These are phyloP conservation scores for Brachionus rotundiformis DNA, from an alignment of 1,140 invertebrate species.

Conservation along the genomic window DNA sequence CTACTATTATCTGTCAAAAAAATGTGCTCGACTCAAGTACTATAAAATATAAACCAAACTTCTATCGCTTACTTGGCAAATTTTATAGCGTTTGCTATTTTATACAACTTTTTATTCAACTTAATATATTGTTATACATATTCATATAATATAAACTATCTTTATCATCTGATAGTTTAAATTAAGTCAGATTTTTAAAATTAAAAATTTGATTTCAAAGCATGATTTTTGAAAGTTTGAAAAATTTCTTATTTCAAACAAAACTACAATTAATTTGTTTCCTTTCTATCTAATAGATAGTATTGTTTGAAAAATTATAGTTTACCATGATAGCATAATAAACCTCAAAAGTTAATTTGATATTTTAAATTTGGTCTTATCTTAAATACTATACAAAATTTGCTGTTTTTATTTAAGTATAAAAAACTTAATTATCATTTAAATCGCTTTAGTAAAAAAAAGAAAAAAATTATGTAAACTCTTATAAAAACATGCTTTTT, in stretches of 20 bases:
- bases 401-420: neutral
- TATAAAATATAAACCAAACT: neutral
- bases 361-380: slow-evolving; percentile 21
- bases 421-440: slow-evolving; percentile 29
- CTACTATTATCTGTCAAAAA: slow-evolving; percentile 1
- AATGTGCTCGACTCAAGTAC: neutral
- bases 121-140: neutral
- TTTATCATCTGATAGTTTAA: neutral
- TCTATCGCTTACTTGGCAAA: neutral
- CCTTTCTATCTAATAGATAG: neutral
- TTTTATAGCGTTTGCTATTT: neutral
- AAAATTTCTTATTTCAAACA: neutral
- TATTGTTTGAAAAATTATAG: neutral
- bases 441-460: slow-evolving; percentile 1
- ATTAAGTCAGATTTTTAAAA: slow-evolving; percentile 7
- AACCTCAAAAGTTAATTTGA: slow-evolving; percentile 6
- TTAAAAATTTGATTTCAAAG: neutral
- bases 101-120: neutral
- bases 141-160: neutral
- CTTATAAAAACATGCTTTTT: slow-evolving; percentile 12
- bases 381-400: neutral
- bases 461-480: slow-evolving; percentile 19
- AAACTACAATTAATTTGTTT: neutral
- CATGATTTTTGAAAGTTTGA: neutral
- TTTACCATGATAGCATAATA: neutral